These are phyloP conservation scores for Bilobella aurantiaca DNA, from an alignment of 1,140 invertebrate species.

Conservation along the genomic window DNA sequence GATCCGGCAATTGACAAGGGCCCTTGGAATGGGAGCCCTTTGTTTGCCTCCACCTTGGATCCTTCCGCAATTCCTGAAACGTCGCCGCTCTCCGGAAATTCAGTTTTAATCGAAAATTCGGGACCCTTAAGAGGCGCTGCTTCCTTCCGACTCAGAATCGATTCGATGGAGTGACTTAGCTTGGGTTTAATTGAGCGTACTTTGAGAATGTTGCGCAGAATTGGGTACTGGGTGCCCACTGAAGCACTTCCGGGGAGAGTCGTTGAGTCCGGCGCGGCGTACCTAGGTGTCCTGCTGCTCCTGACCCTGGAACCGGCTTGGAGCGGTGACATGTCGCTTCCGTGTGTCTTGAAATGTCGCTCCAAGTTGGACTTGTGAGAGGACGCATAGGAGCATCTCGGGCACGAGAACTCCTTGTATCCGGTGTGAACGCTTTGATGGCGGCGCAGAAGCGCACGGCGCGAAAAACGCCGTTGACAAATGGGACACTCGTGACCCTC, in stretches of 20 bases:
- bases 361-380: conserved; percentile 47
- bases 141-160: conserved; percentile 5
- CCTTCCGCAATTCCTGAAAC: not conserved
- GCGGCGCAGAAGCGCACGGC: conserved; percentile 45
- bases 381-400: conserved; percentile 44
- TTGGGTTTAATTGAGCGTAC: not conserved
- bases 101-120: not conserved
- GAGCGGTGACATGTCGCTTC: not conserved
- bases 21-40: not conserved
- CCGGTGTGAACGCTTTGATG: conserved; percentile 44
- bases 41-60: not conserved
- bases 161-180: conserved; percentile 8
- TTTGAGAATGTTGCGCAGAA: not conserved
- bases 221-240: not conserved
- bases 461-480: conserved; percentile 42
- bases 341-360: conserved; percentile 39
- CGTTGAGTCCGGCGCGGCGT: conserved; percentile 1
- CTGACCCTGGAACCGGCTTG: not conserved
- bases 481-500: conserved; percentile 43
- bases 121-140: not conserved
- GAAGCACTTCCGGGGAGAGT: not conserved
- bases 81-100: too few species aligned
- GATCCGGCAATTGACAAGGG: not conserved
- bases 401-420: conserved; percentile 43
- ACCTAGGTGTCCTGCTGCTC: not conserved